Evolutionary conservation across 1,140 invertebrate species (phyloP), one percentile per base, ranked within the genome.

Genomic region (Psix sp.): DNA sequence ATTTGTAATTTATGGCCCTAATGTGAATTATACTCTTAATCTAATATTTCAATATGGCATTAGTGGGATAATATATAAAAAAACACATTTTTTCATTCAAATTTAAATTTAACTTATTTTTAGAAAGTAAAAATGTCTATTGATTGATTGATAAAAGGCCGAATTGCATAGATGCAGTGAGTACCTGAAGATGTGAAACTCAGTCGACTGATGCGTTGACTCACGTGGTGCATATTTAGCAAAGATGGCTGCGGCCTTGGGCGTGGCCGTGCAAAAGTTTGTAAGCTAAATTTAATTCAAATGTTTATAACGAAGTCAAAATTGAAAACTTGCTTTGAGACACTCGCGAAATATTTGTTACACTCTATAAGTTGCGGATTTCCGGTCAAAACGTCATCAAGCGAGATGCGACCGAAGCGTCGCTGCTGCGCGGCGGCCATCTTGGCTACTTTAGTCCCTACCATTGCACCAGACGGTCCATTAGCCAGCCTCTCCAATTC

Each of bases 241-340:
- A 82, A 87, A 87, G 81, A 87, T 87, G 85, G 85, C 85, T 74
- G 73, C 80, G 79, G 78, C 66, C 79, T 80, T 84, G 85, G 85
- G 85, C 85, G 85, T 87, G 84, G 85, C 79, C 79, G 56, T 63
- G 62, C 45, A 62, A 54, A 77, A 68, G 57, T 73, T 36, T 33
- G 45, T 59, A 38, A 38, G 16, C 43, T 13, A 46, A 49, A 5
- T 26, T 43, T 14, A 10, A 24, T 1, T 7, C 1, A 10, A 5
- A 3, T 26, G n/a, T 18, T 21, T 51, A n/a, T 11, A 6, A 42
- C 38, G 15, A 51, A 21, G 5, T 13, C 29, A 17, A 54, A 48
- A 42, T n/a, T 38, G 40, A 33, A 54, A 63, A 54, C 10, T 11
- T 7, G 13, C 0, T 4, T 4, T 9, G 17, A 40, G 14, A 36